These are phyloP conservation scores for Loris lydekkerianus DNA, from an alignment of 2,797 vertebrate genomes.

Conservation along the genomic window DNA sequence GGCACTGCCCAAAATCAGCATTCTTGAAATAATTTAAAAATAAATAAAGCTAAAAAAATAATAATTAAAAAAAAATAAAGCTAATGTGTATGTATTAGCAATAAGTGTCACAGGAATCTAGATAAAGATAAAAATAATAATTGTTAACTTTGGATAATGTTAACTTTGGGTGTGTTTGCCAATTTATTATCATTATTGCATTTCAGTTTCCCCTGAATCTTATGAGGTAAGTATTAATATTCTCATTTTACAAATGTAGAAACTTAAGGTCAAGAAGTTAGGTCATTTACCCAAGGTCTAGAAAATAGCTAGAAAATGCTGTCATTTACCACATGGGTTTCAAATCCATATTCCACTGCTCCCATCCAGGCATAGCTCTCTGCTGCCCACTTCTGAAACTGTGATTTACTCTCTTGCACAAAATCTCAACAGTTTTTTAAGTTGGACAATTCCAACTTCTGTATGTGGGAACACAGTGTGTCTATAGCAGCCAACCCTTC, in stretches of 20 bases:
- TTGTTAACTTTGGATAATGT: not conserved
- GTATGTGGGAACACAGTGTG: too few relatives aligned
- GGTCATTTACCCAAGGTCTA: not conserved
- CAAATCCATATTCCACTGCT: not conserved
- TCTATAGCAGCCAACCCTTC: not conserved
- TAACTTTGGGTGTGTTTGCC: not conserved
- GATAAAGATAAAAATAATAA: not conserved
- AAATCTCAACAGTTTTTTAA: not conserved
- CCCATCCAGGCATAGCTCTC: not conserved
- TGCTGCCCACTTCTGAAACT: not conserved
- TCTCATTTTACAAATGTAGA: constrained; percentile 41
- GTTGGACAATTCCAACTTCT: not conserved
- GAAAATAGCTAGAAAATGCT: not conserved
- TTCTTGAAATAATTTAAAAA: not conserved
- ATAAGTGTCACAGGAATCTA: not conserved
- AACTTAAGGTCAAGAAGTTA: not conserved
- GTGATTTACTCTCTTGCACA: not conserved
- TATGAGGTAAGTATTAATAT: not conserved
- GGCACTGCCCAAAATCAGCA: not conserved
- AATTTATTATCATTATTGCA: constrained; percentile 9
- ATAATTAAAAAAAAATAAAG: too few relatives aligned
- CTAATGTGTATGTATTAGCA: not conserved
- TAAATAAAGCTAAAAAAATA: too few relatives aligned
- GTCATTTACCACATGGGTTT: not conserved
- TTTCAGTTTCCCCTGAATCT: not conserved